phyloP scores from a whole-genome alignment of 1,140 invertebrate species.

The Drosophila willistoni region DNA sequence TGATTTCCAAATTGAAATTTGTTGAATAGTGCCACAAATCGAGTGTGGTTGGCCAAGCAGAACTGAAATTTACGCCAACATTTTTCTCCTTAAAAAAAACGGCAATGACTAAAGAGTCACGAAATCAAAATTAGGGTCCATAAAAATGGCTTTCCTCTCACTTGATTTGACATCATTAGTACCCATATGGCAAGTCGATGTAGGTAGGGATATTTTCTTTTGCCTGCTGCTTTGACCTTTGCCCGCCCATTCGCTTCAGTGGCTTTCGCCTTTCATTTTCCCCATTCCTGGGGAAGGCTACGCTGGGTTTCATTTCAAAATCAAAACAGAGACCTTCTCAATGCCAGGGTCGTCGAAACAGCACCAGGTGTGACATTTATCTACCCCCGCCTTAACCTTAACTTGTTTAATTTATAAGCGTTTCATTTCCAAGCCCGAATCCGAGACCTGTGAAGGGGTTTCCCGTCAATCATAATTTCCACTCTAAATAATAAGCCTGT shows the following conservation, averaged over 20 bases:
- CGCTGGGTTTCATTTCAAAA: slow-evolving; percentile 2
- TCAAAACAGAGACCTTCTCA: slow-evolving; percentile 1
- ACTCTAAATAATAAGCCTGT: slow-evolving; percentile 28
- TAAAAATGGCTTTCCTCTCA: neutral
- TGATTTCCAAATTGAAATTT: neutral
- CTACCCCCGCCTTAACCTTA: neutral
- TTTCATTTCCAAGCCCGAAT: neutral
- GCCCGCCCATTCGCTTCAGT: neutral
- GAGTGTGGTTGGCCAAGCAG: neutral
- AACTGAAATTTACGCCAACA: neutral
- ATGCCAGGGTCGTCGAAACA: neutral
- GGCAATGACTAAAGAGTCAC: neutral
- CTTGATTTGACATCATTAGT: slow-evolving; percentile 1
- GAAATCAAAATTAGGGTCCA: neutral
- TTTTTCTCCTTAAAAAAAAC: neutral
- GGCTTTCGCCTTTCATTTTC: neutral
- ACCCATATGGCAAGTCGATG: neutral
- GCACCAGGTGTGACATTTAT: slow-evolving; percentile 10
- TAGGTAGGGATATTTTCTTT: neutral
- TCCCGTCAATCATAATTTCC: slow-evolving; percentile 19
- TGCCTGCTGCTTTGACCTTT: slow-evolving; percentile 38
- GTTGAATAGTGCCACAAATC: neutral
- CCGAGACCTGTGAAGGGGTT: neutral
- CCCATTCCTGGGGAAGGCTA: neutral
- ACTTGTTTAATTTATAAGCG: slow-evolving; percentile 46